A percentile compares a stretch with the other conserved stretches of the same genome.
These are phyloP conservation scores for Encarsia formosa DNA, from an alignment of 2,888 invertebrate genomes.

Conservation along the genomic window DNA sequence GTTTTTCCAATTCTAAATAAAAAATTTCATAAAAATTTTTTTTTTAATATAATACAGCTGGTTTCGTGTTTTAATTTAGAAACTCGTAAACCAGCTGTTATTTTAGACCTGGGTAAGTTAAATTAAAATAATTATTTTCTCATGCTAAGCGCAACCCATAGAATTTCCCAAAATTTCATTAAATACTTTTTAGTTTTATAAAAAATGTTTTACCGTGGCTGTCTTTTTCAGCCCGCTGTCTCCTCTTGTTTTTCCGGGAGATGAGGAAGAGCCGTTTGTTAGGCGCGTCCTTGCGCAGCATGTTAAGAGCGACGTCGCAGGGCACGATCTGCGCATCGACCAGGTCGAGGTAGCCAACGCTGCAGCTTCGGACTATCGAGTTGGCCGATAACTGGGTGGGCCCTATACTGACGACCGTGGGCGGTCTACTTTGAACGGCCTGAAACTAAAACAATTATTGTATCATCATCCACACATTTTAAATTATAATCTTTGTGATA, in stretches of 20 bases:
- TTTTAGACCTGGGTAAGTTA: too few species aligned
- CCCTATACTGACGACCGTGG: conserved; percentile 65
- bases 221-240: conserved; percentile 43
- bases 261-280: conserved; percentile 70
- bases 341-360: conserved; percentile 81
- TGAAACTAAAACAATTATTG: neutral
- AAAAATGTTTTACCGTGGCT: conserved; percentile 39
- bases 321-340: conserved; percentile 74
- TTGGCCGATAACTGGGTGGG: conserved; percentile 59
- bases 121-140: too few species aligned
- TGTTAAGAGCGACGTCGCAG: conserved; percentile 68
- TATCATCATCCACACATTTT: neutral
- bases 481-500: neutral
- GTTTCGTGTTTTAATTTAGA: too few species aligned
- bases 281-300: conserved; percentile 71
- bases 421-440: conserved; percentile 34
- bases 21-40: too few species aligned
- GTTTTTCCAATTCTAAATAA: too few species aligned
- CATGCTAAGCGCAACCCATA: too few species aligned
- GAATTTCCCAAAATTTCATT: too few species aligned
- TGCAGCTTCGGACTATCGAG: conserved; percentile 79
- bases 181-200: too few species aligned
- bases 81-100: too few species aligned
- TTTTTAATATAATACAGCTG: too few species aligned
- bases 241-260: conserved; percentile 59